Evolutionary conservation across 1,140 invertebrate genomes (phyloP).

Genomic region (Trachymyrmex cornetzi): DNA sequence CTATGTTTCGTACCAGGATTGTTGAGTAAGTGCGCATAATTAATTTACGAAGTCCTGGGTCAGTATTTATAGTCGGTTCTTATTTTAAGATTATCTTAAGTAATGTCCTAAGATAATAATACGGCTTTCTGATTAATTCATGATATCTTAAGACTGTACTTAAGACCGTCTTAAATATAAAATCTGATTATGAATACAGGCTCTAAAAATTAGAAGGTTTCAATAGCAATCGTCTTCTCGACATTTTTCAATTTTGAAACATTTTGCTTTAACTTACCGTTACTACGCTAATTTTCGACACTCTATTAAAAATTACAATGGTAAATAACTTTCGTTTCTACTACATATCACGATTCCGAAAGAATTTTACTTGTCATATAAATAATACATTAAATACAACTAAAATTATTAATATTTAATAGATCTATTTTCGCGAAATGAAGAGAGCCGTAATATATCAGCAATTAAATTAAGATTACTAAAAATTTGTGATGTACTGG

Average conservation of each 20-base stretch:
- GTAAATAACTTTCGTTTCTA: not conserved
- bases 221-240: not conserved
- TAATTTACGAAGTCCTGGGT: not conserved
- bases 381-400: no score
- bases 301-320: not conserved
- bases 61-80: no score
- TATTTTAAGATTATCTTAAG: no score
- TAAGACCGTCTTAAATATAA: no score
- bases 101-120: no score
- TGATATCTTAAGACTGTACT: no score
- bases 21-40: slow-evolving; percentile 86
- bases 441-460: slow-evolving; percentile 70
- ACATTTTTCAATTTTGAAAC: not conserved
- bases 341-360: not conserved
- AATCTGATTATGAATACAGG: no score
- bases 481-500: slow-evolving; percentile 85
- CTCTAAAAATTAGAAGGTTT: not conserved
- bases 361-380: not conserved
- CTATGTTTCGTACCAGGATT: slow-evolving; percentile 94
- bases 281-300: not conserved
- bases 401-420: slow-evolving; percentile 31
- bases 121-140: no score
- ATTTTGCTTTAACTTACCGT: not conserved
- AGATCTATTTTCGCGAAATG: slow-evolving; percentile 86
- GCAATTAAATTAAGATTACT: slow-evolving; percentile 46